These are phyloP conservation scores for Rhinoderma darwinii DNA, from an alignment of 2,113 vertebrate species.

Conservation along the genomic window DNA sequence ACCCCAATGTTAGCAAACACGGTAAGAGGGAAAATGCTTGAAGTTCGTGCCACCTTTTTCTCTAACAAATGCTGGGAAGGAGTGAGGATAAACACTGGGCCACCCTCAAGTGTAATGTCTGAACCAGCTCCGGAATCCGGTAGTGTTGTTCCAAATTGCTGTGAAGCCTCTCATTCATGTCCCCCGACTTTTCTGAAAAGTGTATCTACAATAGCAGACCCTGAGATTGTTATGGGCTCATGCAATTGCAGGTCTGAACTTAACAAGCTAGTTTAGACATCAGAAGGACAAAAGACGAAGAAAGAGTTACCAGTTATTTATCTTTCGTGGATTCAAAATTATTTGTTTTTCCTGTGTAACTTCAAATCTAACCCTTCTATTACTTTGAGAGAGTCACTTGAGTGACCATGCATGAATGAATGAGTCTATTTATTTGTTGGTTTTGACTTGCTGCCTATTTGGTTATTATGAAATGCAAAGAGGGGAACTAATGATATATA, in stretches of 20 bases:
- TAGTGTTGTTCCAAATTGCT: background rate
- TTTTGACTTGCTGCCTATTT: background rate
- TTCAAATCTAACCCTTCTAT: background rate
- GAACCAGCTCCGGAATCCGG: too few species aligned
- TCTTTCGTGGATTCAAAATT: background rate
- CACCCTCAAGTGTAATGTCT: background rate
- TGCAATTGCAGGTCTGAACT: background rate
- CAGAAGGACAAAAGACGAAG: background rate
- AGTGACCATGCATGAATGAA: slow-evolving; percentile 23
- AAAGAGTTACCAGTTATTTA: background rate
- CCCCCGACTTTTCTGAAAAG: background rate
- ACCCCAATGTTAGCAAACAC: background rate
- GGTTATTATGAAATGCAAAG: slow-evolving; percentile 9
- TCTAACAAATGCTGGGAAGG: background rate
- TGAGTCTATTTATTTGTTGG: slow-evolving; percentile 16
- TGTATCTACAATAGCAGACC: background rate
- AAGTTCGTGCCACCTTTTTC: background rate
- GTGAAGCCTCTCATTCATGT: background rate
- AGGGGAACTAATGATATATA: slow-evolving; percentile 10
- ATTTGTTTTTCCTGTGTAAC: background rate
- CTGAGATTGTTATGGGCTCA: background rate
- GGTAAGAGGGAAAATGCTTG: background rate
- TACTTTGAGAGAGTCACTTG: background rate
- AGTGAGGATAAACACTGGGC: background rate
- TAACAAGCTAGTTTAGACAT: background rate